phyloP scores from a whole-genome alignment of 2,797 vertebrate species.

The Sebastolobus alascanus region DNA sequence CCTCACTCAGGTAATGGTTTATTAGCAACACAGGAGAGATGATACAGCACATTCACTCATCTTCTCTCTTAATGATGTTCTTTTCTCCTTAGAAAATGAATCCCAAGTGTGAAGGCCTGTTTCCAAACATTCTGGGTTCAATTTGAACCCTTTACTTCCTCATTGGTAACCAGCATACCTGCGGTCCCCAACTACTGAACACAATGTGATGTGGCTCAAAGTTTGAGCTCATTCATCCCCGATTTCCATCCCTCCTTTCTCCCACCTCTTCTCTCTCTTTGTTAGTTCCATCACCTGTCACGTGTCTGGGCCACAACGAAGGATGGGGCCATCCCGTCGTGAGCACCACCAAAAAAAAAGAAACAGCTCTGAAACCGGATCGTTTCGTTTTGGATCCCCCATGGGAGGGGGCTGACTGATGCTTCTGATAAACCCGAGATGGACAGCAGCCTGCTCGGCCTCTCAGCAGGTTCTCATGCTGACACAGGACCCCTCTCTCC shows the following conservation, averaged over 20 bases:
- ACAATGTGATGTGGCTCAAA: not conserved
- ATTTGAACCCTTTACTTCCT: not conserved
- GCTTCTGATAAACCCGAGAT: constrained; percentile 60
- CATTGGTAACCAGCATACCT: not conserved
- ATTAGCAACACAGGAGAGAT: constrained; percentile 7
- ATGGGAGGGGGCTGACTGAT: constrained; percentile 26
- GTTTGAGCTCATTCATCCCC: not conserved
- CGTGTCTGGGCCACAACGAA: constrained; percentile 2
- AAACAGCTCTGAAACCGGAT: constrained; percentile 59
- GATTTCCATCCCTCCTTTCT: not conserved
- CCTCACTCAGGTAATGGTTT: constrained; percentile 47
- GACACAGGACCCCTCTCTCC: constrained; percentile 27
- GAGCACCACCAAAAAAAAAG: not conserved
- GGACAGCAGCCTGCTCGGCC: constrained; percentile 20
- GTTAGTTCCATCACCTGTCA: constrained; percentile 33
- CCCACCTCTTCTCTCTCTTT: not conserved
- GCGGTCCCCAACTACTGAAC: not conserved
- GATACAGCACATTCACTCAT: not conserved
- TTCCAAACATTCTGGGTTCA: not conserved
- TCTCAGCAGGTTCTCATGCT: constrained; percentile 24
- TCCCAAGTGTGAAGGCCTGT: not conserved
- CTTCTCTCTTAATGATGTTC: not conserved
- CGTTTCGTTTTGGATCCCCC: constrained; percentile 3
- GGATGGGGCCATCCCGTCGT: constrained; percentile 1
- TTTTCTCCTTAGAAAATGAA: not conserved